Percentiles rank a stretch among this genome's conserved stretches.
Conservation (phyloP, 2,797 vertebrate genomes). For the Lophotriccus pileatus region DNA sequence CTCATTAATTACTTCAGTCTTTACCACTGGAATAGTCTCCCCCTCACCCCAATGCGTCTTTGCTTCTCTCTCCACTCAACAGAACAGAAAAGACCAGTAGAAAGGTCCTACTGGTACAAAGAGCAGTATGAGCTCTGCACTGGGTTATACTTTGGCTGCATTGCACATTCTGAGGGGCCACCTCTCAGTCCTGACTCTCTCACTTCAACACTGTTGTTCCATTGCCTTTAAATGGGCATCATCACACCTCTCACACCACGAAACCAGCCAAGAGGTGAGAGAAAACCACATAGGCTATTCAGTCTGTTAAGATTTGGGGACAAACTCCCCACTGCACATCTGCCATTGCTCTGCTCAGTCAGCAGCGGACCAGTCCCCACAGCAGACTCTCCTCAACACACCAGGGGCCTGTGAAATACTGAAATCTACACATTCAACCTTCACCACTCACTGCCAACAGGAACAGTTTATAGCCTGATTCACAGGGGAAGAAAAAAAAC, state of each 20-base stretch:
- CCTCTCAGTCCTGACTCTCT: not conserved
- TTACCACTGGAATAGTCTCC: rapidly evolving
- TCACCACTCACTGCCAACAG: not conserved
- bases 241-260: not conserved
- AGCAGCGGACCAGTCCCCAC: rapidly evolving
- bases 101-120: not conserved
- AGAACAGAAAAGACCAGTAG: not conserved
- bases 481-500: not conserved
- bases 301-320: not conserved
- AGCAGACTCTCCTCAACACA: not conserved
- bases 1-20: not conserved
- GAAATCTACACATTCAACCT: not conserved
- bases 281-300: not conserved
- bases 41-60: not conserved
- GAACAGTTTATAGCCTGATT: not conserved
- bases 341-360: not conserved
- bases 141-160: not conserved
- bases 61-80: not conserved
- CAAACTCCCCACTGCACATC: no score
- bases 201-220: not conserved
- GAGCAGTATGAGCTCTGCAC: rapidly evolving
- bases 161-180: not conserved
- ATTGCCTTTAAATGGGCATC: not conserved
- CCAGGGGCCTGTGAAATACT: not conserved
- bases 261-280: not conserved